These are phyloP conservation scores for Gerris lacustris DNA, from an alignment of 2,888 invertebrate species.

Conservation along the genomic window DNA sequence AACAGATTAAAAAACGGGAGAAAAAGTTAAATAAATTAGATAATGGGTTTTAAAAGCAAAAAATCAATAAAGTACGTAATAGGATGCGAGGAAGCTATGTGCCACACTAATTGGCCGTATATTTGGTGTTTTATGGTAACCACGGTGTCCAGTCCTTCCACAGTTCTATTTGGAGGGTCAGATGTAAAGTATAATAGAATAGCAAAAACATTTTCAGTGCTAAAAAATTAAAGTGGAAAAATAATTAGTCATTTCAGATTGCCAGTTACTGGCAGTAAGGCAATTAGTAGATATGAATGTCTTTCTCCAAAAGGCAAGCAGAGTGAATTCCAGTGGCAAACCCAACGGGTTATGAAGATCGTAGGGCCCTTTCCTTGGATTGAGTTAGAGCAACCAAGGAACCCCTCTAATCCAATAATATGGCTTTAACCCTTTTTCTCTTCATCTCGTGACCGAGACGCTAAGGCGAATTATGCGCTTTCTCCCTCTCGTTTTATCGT, in stretches of 20 bases:
- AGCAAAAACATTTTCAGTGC: neutral
- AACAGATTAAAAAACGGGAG: no score
- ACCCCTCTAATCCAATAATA: neutral
- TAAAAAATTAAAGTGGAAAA: no score
- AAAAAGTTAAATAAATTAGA: no score
- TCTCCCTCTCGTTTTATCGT: neutral
- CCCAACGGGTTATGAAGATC: neutral
- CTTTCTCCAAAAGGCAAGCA: neutral
- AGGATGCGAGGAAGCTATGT: no score
- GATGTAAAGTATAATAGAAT: neutral
- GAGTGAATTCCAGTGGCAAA: neutral
- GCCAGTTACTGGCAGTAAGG: neutral
- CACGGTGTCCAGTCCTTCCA: no score
- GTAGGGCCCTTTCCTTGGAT: neutral
- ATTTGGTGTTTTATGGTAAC: no score
- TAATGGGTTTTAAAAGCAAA: no score
- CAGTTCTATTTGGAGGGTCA: no score
- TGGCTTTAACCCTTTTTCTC: neutral
- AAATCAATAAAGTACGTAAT: no score
- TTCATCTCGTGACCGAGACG: neutral
- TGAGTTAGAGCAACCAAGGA: neutral
- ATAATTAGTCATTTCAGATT: neutral
- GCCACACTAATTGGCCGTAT: no score
- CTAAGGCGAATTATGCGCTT: neutral
- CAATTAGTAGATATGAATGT: neutral